Conservation (phyloP, 2,113 vertebrate species). For the Toxotes chatareus region DNA sequence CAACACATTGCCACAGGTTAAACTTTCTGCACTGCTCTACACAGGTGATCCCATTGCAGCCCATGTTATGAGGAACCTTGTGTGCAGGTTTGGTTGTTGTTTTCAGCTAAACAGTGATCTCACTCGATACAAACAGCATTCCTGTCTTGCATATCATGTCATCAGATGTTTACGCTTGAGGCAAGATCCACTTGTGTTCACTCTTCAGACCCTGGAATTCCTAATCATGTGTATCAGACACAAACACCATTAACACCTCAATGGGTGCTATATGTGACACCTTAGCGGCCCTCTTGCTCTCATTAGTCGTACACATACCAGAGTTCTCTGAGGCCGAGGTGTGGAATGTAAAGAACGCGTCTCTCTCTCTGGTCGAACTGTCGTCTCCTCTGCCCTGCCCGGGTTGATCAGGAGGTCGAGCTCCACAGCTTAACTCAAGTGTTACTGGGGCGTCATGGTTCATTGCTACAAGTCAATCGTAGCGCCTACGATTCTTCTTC, state of each 20-base stretch:
- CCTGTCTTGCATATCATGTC: conserved; percentile 12
- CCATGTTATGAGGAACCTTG: neutral
- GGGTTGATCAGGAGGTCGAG: conserved; percentile 24
- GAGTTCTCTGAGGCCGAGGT: conserved; percentile 51
- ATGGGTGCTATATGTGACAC: conserved; percentile 65
- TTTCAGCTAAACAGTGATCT: neutral
- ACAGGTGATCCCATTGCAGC: neutral
- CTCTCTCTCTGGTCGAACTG: conserved; percentile 29
- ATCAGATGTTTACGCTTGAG: conserved; percentile 37
- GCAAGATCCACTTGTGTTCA: conserved; percentile 14
- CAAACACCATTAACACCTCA: conserved; percentile 55
- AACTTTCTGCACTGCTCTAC: neutral
- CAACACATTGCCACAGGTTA: conserved; percentile 20
- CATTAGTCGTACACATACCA: conserved; percentile 64
- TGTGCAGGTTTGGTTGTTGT: neutral
- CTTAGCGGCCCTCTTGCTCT: conserved; percentile 28
- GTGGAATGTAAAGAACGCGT: conserved; percentile 68
- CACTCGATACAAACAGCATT: conserved; percentile 16
- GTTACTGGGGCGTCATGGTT: neutral
- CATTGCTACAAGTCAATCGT: neutral
- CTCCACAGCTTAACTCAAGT: neutral
- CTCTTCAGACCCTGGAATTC: conserved; percentile 40
- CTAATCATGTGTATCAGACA: conserved; percentile 46
- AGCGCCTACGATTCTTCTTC: neutral
- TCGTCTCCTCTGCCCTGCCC: conserved; percentile 26